phyloP scores from a whole-genome alignment of 2,113 vertebrate species.

The Corythornis madagascariensis region DNA sequence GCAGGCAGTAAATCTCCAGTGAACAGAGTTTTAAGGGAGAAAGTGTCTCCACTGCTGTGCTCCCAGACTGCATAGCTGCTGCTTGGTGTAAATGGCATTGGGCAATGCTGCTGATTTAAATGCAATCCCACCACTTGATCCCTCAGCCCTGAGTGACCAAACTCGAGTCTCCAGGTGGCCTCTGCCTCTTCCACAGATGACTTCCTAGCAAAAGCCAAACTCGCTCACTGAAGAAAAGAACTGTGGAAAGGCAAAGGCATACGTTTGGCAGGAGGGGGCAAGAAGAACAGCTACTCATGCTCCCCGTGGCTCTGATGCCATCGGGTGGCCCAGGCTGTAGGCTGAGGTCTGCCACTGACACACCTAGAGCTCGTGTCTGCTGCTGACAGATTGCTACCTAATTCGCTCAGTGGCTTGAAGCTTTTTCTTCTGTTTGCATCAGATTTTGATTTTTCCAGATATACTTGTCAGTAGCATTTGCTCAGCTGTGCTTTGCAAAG shows the following conservation, averaged over 20 bases:
- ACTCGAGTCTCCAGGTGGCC: background rate
- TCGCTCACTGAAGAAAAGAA: background rate
- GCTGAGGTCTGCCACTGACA: background rate
- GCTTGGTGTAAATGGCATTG: background rate
- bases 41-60: background rate
- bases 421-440: background rate
- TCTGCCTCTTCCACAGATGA: constrained; percentile 11
- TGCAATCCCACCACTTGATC: background rate
- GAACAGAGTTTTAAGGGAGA: background rate
- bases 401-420: background rate
- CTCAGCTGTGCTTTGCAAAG: constrained; percentile 20
- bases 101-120: constrained; percentile 22
- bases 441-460: constrained; percentile 35
- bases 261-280: background rate
- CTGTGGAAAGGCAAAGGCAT: background rate
- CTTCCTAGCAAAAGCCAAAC: background rate
- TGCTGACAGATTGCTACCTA: background rate
- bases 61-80: background rate
- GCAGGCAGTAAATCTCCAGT: constrained; percentile 6
- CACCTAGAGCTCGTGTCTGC: background rate
- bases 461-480: constrained; percentile 40
- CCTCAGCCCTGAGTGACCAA: background rate
- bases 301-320: background rate
- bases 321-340: background rate
- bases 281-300: background rate